A percentile compares a stretch with the other conserved stretches of the same genome.
phyloP scores from a whole-genome alignment of 2,888 invertebrate species.

The Frankliniella fusca region DNA sequence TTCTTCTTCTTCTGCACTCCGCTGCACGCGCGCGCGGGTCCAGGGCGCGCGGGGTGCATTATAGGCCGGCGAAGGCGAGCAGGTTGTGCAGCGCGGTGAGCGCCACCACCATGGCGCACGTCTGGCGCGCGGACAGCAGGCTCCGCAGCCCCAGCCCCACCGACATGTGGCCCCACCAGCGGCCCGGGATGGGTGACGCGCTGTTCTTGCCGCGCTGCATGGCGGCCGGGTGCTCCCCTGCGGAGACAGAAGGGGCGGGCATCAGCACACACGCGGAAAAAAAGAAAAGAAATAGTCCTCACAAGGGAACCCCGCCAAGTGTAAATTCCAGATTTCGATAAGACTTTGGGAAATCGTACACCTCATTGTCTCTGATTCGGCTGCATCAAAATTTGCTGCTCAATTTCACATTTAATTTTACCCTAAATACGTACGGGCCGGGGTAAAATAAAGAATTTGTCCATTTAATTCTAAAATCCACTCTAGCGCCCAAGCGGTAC shows the following conservation, averaged over 20 bases:
- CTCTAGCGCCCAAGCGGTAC: too few species aligned
- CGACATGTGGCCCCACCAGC: constrained; percentile 51
- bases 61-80: constrained; percentile 43
- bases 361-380: too few species aligned
- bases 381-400: too few species aligned
- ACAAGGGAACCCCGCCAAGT: too few species aligned
- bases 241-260: neutral
- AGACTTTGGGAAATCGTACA: too few species aligned
- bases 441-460: too few species aligned
- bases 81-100: constrained; percentile 48
- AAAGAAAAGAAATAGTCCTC: too few species aligned
- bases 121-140: constrained; percentile 49
- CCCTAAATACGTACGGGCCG: too few species aligned
- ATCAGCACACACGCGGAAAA: neutral
- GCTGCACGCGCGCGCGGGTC: neutral
- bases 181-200: constrained; percentile 51
- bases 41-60: constrained; percentile 33
- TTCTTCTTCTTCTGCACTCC: neutral
- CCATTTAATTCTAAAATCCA: too few species aligned
- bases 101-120: constrained; percentile 47
- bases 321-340: too few species aligned
- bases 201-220: constrained; percentile 57
- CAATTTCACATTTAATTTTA: too few species aligned
- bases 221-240: constrained; percentile 50
- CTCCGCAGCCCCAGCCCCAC: constrained; percentile 51